phyloP scores from a whole-genome alignment of 2,113 vertebrate species.

The Pteropus alecto region DNA sequence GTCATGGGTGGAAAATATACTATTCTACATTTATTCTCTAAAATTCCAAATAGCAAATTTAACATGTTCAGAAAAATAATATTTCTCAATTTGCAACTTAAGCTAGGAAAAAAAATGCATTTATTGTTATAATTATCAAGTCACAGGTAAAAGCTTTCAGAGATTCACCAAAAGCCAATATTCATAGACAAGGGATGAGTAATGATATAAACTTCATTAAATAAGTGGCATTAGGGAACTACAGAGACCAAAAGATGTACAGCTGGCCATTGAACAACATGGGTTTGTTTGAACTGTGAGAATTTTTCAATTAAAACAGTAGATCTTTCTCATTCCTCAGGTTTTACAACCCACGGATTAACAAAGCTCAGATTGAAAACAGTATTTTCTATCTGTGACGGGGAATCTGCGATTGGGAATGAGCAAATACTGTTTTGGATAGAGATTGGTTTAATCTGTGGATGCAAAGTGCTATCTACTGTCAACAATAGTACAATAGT shows the following conservation, averaged over 20 bases:
- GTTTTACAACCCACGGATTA: neutral
- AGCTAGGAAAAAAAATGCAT: neutral
- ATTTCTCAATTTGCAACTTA: neutral
- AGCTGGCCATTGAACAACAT: neutral
- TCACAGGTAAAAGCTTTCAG: neutral
- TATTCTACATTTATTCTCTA: neutral
- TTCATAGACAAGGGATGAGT: neutral
- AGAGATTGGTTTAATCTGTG: neutral
- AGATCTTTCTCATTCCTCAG: neutral
- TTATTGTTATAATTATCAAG: neutral
- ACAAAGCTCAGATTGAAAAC: neutral
- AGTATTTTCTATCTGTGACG: neutral
- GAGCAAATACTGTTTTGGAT: neutral
- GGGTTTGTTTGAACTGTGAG: neutral
- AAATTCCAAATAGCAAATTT: neutral
- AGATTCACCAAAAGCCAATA: neutral
- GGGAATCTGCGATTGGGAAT: neutral
- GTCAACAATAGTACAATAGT: too few relatives aligned
- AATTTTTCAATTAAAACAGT: neutral
- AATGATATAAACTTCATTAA: neutral
- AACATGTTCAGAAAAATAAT: neutral
- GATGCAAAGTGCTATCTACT: neutral
- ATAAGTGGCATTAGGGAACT: neutral
- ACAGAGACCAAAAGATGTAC: neutral
- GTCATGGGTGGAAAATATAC: neutral